A percentile compares a stretch with the other conserved stretches of the same genome.
phyloP scores from a whole-genome alignment of 2,888 invertebrate genomes.

The Tetranychus truncatus region DNA sequence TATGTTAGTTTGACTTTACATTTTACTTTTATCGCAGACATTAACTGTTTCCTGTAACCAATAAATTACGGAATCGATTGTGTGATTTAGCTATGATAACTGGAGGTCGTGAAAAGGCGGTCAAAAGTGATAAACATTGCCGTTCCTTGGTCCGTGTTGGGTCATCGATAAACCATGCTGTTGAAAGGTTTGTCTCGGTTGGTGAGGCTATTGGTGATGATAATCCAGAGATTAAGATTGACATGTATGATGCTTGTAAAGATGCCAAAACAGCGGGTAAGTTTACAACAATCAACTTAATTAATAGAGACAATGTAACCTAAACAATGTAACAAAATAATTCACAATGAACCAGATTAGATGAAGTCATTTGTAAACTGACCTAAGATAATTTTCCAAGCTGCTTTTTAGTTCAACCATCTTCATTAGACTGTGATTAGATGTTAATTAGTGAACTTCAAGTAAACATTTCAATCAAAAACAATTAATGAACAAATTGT shows the following conservation, averaged over 20 bases:
- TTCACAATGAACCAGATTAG: too few species aligned
- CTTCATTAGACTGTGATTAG: too few species aligned
- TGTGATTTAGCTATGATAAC: neutral
- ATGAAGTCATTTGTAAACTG: too few species aligned
- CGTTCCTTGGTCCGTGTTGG: slow-evolving; percentile 74
- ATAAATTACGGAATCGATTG: too few species aligned
- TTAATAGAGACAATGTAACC: slow-evolving; percentile 21
- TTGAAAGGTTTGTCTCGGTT: slow-evolving; percentile 91
- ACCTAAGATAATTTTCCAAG: too few species aligned
- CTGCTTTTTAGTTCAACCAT: too few species aligned
- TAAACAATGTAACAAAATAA: too few species aligned
- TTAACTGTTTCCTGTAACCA: neutral
- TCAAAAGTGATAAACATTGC: slow-evolving; percentile 43
- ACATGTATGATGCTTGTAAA: slow-evolving; percentile 96
- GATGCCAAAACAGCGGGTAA: slow-evolving; percentile 85
- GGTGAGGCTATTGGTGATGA: slow-evolving; percentile 97
- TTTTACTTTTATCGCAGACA: neutral
- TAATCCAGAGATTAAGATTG: slow-evolving; percentile 84
- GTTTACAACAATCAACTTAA: slow-evolving; percentile 22
- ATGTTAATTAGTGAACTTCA: too few species aligned
- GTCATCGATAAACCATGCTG: slow-evolving; percentile 85
- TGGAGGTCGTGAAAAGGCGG: slow-evolving; percentile 31
- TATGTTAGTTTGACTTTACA: too few species aligned
- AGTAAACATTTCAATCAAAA: too few species aligned
- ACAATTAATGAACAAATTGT: too few species aligned